Conservation (phyloP, 2,888 invertebrate species). For the Andricus curvator region DNA sequence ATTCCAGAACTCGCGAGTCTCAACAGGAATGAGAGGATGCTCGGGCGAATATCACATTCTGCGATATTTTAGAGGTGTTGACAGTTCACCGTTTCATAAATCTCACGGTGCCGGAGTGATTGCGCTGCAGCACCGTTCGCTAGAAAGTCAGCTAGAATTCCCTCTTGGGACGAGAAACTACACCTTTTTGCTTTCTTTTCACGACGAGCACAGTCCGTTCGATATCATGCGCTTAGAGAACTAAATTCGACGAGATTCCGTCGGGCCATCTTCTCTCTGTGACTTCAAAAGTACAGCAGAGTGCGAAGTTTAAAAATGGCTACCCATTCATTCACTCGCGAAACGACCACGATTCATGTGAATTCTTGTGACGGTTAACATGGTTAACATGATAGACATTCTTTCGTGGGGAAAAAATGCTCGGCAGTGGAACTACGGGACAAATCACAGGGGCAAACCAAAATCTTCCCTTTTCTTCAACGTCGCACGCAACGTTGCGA, state of each 20-base stretch:
- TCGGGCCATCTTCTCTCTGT: constrained; percentile 31
- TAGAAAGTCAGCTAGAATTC: constrained; percentile 3
- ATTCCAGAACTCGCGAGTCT: constrained; percentile 48
- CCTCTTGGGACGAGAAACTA: neutral
- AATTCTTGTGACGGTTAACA: neutral
- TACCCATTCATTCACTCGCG: constrained; percentile 62
- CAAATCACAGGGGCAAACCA: neutral
- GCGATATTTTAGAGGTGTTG: constrained; percentile 62
- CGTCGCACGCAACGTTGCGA: neutral
- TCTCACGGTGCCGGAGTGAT: constrained; percentile 34
- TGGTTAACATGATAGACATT: neutral
- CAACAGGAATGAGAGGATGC: constrained; percentile 35
- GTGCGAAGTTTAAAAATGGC: constrained; percentile 75
- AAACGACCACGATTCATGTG: constrained; percentile 51
- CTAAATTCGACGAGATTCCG: constrained; percentile 56
- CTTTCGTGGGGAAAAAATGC: neutral
- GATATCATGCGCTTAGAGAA: constrained; percentile 59
- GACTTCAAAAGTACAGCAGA: constrained; percentile 63
- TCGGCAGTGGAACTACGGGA: neutral
- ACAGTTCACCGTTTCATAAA: constrained; percentile 71
- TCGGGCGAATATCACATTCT: constrained; percentile 62
- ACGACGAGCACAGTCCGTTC: constrained; percentile 56
- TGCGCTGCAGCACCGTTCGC: constrained; percentile 29
- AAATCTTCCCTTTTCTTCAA: neutral
- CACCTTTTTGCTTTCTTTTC: neutral